Percentiles rank a stretch among this genome's conserved stretches.
Evolutionary conservation across 1,140 invertebrate genomes (phyloP).

Genomic region (Patella vulgata): DNA sequence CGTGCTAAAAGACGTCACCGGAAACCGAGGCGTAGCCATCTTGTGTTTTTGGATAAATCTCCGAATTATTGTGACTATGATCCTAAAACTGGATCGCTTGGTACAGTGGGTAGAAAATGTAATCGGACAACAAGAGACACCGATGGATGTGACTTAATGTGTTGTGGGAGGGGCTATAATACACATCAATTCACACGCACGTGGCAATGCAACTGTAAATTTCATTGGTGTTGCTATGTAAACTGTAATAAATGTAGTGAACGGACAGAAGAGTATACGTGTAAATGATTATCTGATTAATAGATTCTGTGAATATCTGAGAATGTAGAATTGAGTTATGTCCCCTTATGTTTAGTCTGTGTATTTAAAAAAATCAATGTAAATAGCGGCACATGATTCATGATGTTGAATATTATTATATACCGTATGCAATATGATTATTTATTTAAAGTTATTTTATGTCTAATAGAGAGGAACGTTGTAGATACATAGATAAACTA

Average conservation of each 20-base stretch:
- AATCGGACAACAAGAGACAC: slow-evolving; percentile 64
- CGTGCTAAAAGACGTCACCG: slow-evolving; percentile 72
- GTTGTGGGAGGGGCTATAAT: slow-evolving; percentile 71
- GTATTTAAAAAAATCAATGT: too few relatives aligned
- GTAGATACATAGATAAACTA: too few relatives aligned
- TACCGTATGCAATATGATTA: too few relatives aligned
- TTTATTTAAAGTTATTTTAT: too few relatives aligned
- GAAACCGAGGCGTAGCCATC: slow-evolving; percentile 72
- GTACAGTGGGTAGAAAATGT: slow-evolving; percentile 67
- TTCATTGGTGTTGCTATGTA: slow-evolving; percentile 70
- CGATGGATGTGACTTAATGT: slow-evolving; percentile 70
- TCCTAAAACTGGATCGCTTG: slow-evolving; percentile 64
- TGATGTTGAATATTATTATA: too few relatives aligned
- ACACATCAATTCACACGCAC: slow-evolving; percentile 65
- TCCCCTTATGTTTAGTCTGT: too few relatives aligned
- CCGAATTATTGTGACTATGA: slow-evolving; percentile 94
- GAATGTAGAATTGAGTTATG: too few relatives aligned
- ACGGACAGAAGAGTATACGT: slow-evolving; percentile 65
- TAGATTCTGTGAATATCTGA: too few relatives aligned
- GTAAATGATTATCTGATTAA: too few relatives aligned
- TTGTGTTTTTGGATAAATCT: slow-evolving; percentile 89
- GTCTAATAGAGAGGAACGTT: too few relatives aligned
- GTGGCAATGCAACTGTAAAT: slow-evolving; percentile 69
- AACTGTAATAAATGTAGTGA: slow-evolving; percentile 67
- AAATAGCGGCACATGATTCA: too few relatives aligned